phyloP scores from a whole-genome alignment of 2,888 invertebrate genomes.

The Podotricha telesiphe region DNA sequence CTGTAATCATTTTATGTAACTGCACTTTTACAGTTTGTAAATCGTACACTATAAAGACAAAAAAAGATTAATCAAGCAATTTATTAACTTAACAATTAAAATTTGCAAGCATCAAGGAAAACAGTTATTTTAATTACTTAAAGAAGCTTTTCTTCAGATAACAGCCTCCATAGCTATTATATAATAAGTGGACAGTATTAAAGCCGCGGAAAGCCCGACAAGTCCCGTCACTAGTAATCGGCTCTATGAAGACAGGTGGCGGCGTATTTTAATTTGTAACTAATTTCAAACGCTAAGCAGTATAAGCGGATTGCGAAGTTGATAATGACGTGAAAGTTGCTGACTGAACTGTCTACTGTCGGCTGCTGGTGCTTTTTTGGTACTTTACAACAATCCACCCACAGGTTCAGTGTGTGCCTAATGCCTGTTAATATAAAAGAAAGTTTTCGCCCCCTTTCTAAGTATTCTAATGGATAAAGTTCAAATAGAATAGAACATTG shows the following conservation, averaged over 20 bases:
- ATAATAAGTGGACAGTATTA: constrained; percentile 19
- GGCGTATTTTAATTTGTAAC: constrained; percentile 72
- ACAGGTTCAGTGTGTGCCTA: constrained; percentile 20
- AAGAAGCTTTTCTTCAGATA: background rate
- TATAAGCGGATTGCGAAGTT: constrained; percentile 76
- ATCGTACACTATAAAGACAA: too few species aligned
- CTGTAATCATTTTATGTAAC: too few species aligned
- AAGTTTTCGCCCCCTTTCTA: constrained; percentile 10
- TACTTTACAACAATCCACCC: constrained; percentile 34
- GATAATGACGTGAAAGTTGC: constrained; percentile 64
- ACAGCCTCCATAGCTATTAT: background rate
- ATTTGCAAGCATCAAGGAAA: too few species aligned
- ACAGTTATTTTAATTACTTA: background rate
- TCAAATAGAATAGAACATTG: background rate
- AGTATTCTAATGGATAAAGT: constrained; percentile 18
- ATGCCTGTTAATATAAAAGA: constrained; percentile 19
- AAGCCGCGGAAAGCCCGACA: constrained; percentile 44
- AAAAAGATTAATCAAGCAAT: too few species aligned
- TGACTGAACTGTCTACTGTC: constrained; percentile 41
- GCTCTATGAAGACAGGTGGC: constrained; percentile 65
- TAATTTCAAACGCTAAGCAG: constrained; percentile 67
- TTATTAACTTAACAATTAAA: too few species aligned
- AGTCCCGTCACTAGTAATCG: constrained; percentile 58
- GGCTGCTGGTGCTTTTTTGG: constrained; percentile 39
- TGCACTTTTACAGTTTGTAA: too few species aligned